Evolutionary conservation across 2,888 invertebrate species (phyloP).

Genomic region (Zeuzera pyrina): DNA sequence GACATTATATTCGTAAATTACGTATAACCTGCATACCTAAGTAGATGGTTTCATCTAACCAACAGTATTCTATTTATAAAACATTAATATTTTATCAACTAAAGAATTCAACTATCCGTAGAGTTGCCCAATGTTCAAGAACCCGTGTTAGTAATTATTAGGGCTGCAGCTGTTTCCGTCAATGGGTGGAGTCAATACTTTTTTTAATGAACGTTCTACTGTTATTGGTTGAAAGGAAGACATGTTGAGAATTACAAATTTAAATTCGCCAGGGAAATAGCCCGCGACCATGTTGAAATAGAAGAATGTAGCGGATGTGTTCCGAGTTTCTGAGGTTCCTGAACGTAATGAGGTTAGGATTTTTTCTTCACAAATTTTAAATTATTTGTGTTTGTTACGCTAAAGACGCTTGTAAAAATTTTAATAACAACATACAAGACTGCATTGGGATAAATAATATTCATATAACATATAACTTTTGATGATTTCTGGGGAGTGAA

Average conservation of each 20-base stretch:
- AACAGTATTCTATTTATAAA: conserved; percentile 18
- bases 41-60: conserved; percentile 29
- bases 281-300: conserved; percentile 44
- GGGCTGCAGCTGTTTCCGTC: conserved; percentile 67
- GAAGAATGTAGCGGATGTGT: conserved; percentile 64
- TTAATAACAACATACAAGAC: no score
- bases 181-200: conserved; percentile 50
- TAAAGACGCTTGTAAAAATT: no score
- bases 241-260: conserved; percentile 61
- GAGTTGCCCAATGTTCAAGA: conserved; percentile 53
- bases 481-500: no score
- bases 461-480: no score
- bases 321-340: no score
- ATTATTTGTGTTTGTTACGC: no score
- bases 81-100: conserved; percentile 29
- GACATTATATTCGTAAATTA: conserved; percentile 6
- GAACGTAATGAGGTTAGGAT: no score
- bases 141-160: conserved; percentile 62
- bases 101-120: conserved; percentile 33
- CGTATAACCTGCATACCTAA: conserved; percentile 5
- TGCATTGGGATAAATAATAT: no score
- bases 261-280: conserved; percentile 64
- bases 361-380: neutral
- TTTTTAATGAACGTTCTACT: conserved; percentile 57
- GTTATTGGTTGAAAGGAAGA: conserved; percentile 57